Conservation (phyloP, 2,797 vertebrate genomes). For the Myioborus melanocephalus region DNA sequence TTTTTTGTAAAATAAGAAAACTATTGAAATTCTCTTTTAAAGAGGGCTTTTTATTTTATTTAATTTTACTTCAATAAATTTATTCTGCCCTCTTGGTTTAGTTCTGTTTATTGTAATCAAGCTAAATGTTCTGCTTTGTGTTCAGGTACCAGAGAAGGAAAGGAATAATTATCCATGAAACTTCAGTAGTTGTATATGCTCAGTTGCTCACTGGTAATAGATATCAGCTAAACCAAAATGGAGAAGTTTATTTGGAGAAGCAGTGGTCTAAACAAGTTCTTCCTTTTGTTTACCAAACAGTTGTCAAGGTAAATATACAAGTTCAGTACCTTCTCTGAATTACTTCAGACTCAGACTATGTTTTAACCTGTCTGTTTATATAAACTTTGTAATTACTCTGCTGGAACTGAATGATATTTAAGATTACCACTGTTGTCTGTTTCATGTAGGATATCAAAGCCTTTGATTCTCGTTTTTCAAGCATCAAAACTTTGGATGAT, state of each 20-base stretch:
- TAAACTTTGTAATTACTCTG: neutral
- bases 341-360: neutral
- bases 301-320: conserved; percentile 86
- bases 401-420: neutral
- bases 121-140: neutral
- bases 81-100: neutral
- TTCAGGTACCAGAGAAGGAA: conserved; percentile 89
- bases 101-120: neutral
- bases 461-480: conserved; percentile 84
- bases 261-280: conserved; percentile 95
- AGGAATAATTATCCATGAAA: conserved; percentile 91
- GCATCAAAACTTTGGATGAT: conserved; percentile 88
- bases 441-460: conserved; percentile 85
- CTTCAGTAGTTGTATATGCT: conserved; percentile 83
- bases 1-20: neutral
- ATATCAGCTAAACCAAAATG: conserved; percentile 86
- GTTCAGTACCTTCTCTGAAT: neutral
- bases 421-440: neutral
- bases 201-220: conserved; percentile 90
- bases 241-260: conserved; percentile 90
- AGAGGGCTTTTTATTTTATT: neutral
- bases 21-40: neutral
- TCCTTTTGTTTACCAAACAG: conserved; percentile 89
- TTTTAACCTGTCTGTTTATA: neutral
- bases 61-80: neutral